Base-by-base conservation (phyloP, 2,113 vertebrate genomes). In the Hydropotes inermis region DNA sequence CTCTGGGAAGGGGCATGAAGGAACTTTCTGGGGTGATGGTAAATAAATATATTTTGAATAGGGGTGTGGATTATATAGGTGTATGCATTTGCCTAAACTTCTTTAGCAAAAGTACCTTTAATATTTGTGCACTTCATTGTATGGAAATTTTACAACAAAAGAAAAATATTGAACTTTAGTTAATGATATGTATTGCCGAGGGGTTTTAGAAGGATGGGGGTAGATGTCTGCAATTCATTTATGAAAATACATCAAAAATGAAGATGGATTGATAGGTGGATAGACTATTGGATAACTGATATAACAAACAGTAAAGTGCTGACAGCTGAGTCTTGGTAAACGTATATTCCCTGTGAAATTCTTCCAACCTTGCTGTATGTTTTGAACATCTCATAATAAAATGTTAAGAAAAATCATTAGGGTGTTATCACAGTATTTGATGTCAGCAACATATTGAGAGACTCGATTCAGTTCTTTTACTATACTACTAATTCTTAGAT, bases 361-460 rank as follows among this genome's bases (percentile, higher is more conserved):
- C 43, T 88, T 92, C 61, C 15, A 85, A 78, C 33, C 61, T 89
- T 79, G 12, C n/a, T 89, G 13, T 82, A n/a, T 92, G 27, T 76
- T 93, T 39, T 85, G 60, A 82, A 55, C 36, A 74, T 90, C 88
- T 89, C 39, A 58, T 79, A 92, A 79, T 86, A 92, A 91, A 95
- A 74, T 78, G 74, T 61, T 58, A 25, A 30, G 43, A n/a, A 54
- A 87, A 93, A 79, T 78, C 64, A 84, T 30, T 83, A 87, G n/a
- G 58, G 8, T 19, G 7, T 54, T 87, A 74, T 91, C 70, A 90
- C 43, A 61, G 33, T 57, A 87, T 61, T 85, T 95, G 67, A 21
- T 70, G n/a, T 87, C 36, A n/a, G 10, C 27, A 16, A 23, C 58
- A 16, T 70, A 58, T 12, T 27, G 52, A 88, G 61, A 57, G 19